Conservation (phyloP, 2,888 invertebrate species). For the Melinopterus prodromus region DNA sequence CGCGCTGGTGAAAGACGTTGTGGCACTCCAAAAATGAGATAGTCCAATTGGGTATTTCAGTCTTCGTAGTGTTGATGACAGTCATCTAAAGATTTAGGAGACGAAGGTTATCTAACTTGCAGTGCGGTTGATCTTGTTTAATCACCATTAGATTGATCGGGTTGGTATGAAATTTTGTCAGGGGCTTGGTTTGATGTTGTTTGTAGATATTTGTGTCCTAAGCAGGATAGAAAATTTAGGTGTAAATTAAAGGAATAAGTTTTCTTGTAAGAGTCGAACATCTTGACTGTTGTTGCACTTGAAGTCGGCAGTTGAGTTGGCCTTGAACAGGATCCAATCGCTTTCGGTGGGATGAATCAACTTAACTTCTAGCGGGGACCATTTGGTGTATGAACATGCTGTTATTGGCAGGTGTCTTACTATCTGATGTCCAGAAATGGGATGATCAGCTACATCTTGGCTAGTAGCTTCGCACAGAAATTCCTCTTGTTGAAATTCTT, state of each 20-base stretch:
- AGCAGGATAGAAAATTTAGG: not conserved
- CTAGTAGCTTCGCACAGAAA: not conserved
- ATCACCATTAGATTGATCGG: too few species aligned
- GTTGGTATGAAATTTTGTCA: too few species aligned
- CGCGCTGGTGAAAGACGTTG: too few species aligned
- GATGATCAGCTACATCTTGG: not conserved
- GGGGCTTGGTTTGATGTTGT: too few species aligned
- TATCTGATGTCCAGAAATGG: not conserved
- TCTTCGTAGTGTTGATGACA: too few species aligned
- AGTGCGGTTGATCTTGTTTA: too few species aligned
- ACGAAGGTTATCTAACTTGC: too few species aligned
- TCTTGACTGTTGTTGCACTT: not conserved
- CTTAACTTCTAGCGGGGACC: not conserved
- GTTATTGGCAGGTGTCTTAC: not conserved
- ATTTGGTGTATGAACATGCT: not conserved
- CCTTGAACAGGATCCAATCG: slow-evolving; percentile 5
- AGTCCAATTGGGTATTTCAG: too few species aligned
- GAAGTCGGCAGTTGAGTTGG: not conserved
- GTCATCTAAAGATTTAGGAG: too few species aligned
- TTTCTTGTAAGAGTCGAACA: not conserved
- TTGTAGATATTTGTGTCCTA: too few species aligned
- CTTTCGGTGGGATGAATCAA: not conserved
- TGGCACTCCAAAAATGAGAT: too few species aligned
- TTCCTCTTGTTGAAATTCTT: not conserved
- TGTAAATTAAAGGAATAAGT: not conserved